Conservation (phyloP, 2,113 vertebrate species). For the Galbula dea region DNA sequence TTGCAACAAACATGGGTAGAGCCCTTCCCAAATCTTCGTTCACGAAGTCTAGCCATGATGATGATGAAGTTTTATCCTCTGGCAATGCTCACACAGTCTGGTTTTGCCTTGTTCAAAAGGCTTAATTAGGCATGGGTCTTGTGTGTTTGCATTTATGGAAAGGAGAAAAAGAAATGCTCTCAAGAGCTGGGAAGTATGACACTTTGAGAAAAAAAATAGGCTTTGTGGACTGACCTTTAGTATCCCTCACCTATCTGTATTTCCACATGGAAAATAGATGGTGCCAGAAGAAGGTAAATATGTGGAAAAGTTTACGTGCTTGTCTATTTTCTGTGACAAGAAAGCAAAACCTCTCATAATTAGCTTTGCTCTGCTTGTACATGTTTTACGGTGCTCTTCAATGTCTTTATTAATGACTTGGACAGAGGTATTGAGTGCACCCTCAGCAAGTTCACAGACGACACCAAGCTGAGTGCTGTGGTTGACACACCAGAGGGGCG, state of each 20-base stretch:
- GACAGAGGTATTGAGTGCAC: too few relatives aligned
- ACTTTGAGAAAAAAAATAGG: not conserved
- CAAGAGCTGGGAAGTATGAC: not conserved
- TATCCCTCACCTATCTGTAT: not conserved
- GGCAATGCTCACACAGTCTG: not conserved
- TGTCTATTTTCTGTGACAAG: not conserved
- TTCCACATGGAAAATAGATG: not conserved
- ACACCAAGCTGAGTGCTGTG: too few relatives aligned
- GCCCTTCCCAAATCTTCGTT: too few relatives aligned
- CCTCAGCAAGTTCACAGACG: too few relatives aligned
- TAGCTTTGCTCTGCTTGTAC: not conserved
- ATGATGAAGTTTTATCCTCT: conserved; percentile 13
- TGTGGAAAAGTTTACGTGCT: rapidly evolving
- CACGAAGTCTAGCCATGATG: too few relatives aligned
- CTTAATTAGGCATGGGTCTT: not conserved
- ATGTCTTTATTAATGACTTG: too few relatives aligned
- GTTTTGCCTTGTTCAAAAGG: not conserved
- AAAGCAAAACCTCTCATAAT: not conserved
- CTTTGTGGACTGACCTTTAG: not conserved
- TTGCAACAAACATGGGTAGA: too few relatives aligned
- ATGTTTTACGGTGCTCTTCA: too few relatives aligned
- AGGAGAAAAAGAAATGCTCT: not conserved
- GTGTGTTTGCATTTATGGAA: not conserved
- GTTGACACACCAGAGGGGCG: too few relatives aligned
- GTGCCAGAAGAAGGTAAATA: not conserved